Evolutionary conservation across 2,888 invertebrate species (phyloP).

Genomic region (Atethmia centrago): DNA sequence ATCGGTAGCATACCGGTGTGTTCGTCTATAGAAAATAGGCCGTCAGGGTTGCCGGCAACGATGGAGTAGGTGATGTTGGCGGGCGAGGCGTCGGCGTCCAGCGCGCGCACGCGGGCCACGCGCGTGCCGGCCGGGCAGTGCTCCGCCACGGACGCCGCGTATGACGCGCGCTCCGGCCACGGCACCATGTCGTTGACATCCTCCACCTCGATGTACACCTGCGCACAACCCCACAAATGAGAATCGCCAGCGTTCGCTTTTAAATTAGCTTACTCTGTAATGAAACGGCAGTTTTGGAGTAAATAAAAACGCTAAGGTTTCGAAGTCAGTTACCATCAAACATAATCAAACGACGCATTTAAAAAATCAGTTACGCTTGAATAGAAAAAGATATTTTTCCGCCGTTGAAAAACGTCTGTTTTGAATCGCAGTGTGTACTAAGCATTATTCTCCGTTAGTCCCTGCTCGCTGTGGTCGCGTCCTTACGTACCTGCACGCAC

Average conservation of each 20-base stretch:
- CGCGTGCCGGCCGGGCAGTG: constrained; percentile 93
- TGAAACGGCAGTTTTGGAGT: background rate
- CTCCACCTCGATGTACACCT: constrained; percentile 92
- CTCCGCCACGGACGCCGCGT: constrained; percentile 95
- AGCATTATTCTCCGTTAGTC: background rate
- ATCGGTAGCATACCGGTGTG: constrained; percentile 91
- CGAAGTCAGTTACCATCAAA: background rate
- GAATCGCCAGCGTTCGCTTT: background rate
- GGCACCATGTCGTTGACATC: constrained; percentile 99
- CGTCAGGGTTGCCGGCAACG: constrained; percentile 97
- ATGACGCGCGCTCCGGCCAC: constrained; percentile 96
- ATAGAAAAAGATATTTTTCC: background rate
- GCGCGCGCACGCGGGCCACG: constrained; percentile 94
- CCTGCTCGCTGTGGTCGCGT: background rate
- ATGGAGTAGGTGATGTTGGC: constrained; percentile 94
- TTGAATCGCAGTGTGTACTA: background rate
- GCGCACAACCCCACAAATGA: constrained; percentile 24
- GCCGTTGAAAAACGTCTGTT: background rate
- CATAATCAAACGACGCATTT: background rate
- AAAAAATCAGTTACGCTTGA: background rate
- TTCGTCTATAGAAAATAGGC: constrained; percentile 96
- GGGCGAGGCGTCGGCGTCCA: constrained; percentile 94
- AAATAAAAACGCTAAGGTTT: background rate
- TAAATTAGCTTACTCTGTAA: background rate
- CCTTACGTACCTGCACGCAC: constrained; percentile 93